Percentiles rank a stretch among this genome's conserved stretches.
These are phyloP conservation scores for Pantelozetes paolii DNA, from an alignment of 2,888 invertebrate species.

Conservation along the genomic window DNA sequence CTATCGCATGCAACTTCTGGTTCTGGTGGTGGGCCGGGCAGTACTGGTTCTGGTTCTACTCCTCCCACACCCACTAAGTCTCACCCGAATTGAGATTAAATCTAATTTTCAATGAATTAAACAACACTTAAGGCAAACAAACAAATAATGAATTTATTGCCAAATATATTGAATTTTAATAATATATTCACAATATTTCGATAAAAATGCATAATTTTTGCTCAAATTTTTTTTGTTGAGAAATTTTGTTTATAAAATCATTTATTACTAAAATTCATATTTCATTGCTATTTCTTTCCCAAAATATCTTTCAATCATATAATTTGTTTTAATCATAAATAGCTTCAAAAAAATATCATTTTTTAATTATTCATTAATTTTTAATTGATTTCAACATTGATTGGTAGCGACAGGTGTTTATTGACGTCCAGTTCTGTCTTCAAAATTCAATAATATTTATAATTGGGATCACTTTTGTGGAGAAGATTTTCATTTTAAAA, in stretches of 20 bases:
- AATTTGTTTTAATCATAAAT: too few species aligned
- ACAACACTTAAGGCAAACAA: too few species aligned
- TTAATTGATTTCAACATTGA: background rate
- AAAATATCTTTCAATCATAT: too few species aligned
- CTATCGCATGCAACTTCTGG: constrained; percentile 32
- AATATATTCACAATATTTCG: background rate
- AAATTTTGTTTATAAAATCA: too few species aligned
- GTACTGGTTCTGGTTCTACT: constrained; percentile 27
- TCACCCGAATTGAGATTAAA: constrained; percentile 4
- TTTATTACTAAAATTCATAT: too few species aligned
- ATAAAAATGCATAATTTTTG: background rate
- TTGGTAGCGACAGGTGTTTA: background rate
- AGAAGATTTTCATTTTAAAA: too few species aligned
- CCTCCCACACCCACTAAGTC: constrained; percentile 30
- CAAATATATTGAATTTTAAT: background rate
- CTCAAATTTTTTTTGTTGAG: background rate
- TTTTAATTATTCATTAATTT: background rate
- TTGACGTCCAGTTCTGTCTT: background rate
- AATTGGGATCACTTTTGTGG: too few species aligned
- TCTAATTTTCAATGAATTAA: too few species aligned
- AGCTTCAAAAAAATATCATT: too few species aligned
- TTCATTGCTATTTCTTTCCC: too few species aligned
- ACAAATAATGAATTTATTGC: background rate
- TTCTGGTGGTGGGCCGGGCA: constrained; percentile 29
- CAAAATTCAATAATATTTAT: too few species aligned